phyloP scores from a whole-genome alignment of 2,888 invertebrate species.

The Papilio protenor region DNA sequence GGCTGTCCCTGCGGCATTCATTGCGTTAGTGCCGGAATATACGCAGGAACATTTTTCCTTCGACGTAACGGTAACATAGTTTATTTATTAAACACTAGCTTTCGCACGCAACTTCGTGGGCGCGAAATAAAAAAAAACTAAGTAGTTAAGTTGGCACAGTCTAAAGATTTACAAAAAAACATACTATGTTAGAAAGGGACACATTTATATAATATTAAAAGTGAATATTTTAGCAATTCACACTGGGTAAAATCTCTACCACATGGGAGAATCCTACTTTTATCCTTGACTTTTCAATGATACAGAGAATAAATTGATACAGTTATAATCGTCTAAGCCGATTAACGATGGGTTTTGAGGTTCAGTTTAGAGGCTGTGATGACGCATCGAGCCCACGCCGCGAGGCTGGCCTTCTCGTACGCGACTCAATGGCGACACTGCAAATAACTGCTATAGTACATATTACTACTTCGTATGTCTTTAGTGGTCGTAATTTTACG shows the following conservation, averaged over 20 bases:
- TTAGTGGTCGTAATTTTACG: neutral
- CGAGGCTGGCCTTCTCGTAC: conserved; percentile 48
- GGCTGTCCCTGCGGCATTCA: conserved; percentile 7
- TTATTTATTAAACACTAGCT: too few species aligned
- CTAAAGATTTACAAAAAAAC: too few species aligned
- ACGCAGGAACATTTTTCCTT: conserved; percentile 49
- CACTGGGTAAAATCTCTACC: too few species aligned
- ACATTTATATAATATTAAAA: too few species aligned
- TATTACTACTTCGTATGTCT: conserved; percentile 11
- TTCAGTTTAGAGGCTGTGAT: conserved; percentile 38
- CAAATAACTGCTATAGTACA: conserved; percentile 32
- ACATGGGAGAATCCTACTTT: too few species aligned
- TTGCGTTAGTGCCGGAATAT: conserved; percentile 53
- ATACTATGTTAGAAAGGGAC: too few species aligned
- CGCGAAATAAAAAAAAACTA: too few species aligned
- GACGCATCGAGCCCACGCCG: conserved; percentile 50
- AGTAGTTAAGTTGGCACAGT: too few species aligned
- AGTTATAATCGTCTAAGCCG: conserved; percentile 45
- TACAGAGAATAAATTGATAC: conserved; percentile 44
- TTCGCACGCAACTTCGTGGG: too few species aligned
- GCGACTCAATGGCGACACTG: conserved; percentile 41
- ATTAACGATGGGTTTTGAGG: conserved; percentile 45
- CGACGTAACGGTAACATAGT: too few species aligned
- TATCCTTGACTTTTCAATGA: neutral
- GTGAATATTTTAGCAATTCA: too few species aligned